Percentiles rank a stretch among this genome's conserved stretches.
phyloP scores from a whole-genome alignment of 2,888 invertebrate genomes.

The Ceriagrion tenellum region DNA sequence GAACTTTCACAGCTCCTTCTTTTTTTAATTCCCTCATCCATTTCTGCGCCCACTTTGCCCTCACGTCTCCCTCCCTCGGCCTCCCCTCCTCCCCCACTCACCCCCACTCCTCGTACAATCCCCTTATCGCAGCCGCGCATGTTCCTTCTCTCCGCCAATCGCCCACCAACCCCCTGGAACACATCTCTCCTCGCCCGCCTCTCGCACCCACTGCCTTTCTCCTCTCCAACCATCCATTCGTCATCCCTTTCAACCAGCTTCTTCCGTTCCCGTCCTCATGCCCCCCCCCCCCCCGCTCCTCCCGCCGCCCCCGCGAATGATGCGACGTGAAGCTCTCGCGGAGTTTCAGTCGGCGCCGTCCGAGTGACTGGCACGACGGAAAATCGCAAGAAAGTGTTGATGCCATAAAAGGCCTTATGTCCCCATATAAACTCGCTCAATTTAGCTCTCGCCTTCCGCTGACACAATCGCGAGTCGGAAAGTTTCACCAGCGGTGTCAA shows the following conservation, averaged over 20 bases:
- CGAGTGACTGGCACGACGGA: background rate
- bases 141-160: slow-evolving; percentile 48
- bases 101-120: background rate
- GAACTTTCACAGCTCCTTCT: background rate
- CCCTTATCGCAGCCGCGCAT: slow-evolving; percentile 48
- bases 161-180: background rate
- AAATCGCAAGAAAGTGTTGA: background rate
- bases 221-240: slow-evolving; percentile 4
- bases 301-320: background rate
- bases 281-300: background rate
- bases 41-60: background rate
- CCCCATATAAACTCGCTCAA: background rate
- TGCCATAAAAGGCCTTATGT: background rate
- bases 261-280: background rate
- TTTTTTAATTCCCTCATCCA: background rate
- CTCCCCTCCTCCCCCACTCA: background rate
- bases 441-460: too few species aligned
- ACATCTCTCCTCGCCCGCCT: too few species aligned
- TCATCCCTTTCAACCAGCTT: background rate
- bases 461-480: too few species aligned
- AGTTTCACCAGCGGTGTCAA: too few species aligned
- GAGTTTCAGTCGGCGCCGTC: background rate
- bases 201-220: background rate
- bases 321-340: background rate
- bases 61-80: background rate